Conservation (phyloP, 2,888 invertebrate species). For the Tineola bisselliella region DNA sequence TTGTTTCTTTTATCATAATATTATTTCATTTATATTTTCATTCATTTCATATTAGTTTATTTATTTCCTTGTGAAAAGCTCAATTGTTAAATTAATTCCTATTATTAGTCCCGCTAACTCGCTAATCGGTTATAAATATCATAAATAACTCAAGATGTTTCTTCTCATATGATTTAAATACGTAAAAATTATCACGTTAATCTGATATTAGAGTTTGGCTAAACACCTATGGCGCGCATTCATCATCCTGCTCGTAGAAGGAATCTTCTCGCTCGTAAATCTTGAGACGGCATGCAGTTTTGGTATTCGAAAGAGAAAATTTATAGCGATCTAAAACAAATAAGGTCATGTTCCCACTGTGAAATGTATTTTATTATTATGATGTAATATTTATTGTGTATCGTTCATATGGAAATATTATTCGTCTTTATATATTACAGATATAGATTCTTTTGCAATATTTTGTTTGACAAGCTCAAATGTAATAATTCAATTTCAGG, state of each 20-base stretch:
- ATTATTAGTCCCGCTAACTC: neutral
- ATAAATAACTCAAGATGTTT: neutral
- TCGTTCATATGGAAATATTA: too few relatives aligned
- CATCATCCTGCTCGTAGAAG: too few relatives aligned
- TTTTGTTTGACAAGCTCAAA: too few relatives aligned
- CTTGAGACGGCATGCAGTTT: slow-evolving; percentile 40
- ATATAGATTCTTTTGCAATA: too few relatives aligned
- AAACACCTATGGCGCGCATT: slow-evolving; percentile 33
- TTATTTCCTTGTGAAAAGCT: too few relatives aligned
- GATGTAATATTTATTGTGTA: too few relatives aligned
- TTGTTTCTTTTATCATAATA: neutral
- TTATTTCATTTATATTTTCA: neutral
- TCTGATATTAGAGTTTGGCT: slow-evolving; percentile 27
- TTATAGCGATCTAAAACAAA: slow-evolving; percentile 50
- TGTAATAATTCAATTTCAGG: too few relatives aligned
- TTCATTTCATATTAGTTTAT: neutral
- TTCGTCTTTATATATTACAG: too few relatives aligned
- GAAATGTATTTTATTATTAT: slow-evolving; percentile 17
- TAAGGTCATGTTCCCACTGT: slow-evolving; percentile 44
- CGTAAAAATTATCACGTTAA: slow-evolving; percentile 19
- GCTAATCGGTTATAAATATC: neutral
- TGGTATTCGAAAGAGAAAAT: slow-evolving; percentile 39
- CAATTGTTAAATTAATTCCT: too few relatives aligned
- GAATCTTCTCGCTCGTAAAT: slow-evolving; percentile 45
- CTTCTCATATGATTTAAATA: neutral